Conservation (phyloP, 35 echinoderm and acorn worm genomes). For the Stichopus chloronotus region DNA sequence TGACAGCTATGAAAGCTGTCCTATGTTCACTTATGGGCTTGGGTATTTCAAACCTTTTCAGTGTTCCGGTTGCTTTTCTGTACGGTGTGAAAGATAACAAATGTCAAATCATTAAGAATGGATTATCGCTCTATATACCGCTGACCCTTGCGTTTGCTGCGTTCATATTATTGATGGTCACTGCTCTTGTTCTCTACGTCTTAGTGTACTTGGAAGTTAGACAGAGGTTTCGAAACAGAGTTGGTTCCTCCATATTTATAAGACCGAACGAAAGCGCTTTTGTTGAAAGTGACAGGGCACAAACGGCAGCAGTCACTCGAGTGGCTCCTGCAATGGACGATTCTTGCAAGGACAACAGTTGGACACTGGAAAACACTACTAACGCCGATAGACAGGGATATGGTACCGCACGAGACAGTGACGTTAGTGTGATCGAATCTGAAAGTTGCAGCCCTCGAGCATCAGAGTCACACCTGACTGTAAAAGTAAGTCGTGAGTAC, state of each 20-base stretch:
- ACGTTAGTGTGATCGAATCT: not conserved
- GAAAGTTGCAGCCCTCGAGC: not conserved
- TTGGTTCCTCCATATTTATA: conserved; percentile 37
- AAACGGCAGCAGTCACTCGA: not conserved
- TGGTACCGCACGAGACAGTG: not conserved
- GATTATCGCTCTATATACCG: conserved; percentile 31
- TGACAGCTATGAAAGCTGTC: conserved; percentile 52
- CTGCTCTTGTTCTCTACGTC: conserved; percentile 61
- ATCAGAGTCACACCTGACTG: not conserved
- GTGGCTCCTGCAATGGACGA: not conserved
- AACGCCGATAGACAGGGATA: not conserved
- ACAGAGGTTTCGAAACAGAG: conserved; percentile 63
- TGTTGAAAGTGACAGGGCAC: conserved; percentile 1
- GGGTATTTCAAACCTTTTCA: conserved; percentile 26
- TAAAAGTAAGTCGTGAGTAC: not conserved
- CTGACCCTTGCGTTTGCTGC: conserved; percentile 34
- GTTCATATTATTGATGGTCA: conserved; percentile 62
- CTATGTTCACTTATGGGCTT: conserved; percentile 23
- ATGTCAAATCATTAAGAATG: conserved; percentile 51
- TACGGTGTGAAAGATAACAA: conserved; percentile 38
- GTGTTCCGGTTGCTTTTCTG: conserved; percentile 44
- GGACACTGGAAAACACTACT: no score
- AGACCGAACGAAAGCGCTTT: conserved; percentile 22
- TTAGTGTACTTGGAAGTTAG: conserved; percentile 70
- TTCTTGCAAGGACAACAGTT: not conserved